These are phyloP conservation scores for Morus bassanus DNA, from an alignment of 2,797 vertebrate genomes.

Conservation along the genomic window DNA sequence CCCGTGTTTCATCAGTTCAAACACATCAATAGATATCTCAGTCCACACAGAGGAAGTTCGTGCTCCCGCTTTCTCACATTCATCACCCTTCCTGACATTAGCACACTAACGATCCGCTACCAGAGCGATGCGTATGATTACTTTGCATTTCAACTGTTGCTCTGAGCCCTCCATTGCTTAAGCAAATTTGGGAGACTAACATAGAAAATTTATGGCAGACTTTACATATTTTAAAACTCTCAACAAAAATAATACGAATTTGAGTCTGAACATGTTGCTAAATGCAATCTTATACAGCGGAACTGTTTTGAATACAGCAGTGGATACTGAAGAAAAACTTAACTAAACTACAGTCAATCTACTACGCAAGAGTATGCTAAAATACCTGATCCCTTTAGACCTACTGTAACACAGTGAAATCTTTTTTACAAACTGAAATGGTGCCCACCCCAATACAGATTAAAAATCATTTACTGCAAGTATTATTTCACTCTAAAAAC, in stretches of 20 bases:
- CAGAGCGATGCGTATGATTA: fast-evolving
- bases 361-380: neutral
- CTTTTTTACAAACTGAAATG: neutral
- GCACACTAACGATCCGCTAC: neutral
- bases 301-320: neutral
- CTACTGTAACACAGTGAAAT: neutral
- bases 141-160: neutral
- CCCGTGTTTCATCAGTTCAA: neutral
- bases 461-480: neutral
- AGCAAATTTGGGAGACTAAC: neutral
- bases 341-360: neutral
- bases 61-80: neutral
- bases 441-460: neutral
- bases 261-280: neutral
- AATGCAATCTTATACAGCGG: neutral
- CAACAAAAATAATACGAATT: neutral
- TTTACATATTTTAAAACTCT: neutral
- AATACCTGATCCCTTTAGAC: neutral
- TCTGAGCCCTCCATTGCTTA: fast-evolving
- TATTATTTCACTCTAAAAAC: neutral
- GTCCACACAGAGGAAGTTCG: fast-evolving
- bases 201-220: neutral
- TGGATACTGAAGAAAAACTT: neutral
- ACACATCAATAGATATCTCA: neutral
- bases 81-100: neutral